Conservation (phyloP, 1,140 invertebrate species). For the Diuraphis noxia region DNA sequence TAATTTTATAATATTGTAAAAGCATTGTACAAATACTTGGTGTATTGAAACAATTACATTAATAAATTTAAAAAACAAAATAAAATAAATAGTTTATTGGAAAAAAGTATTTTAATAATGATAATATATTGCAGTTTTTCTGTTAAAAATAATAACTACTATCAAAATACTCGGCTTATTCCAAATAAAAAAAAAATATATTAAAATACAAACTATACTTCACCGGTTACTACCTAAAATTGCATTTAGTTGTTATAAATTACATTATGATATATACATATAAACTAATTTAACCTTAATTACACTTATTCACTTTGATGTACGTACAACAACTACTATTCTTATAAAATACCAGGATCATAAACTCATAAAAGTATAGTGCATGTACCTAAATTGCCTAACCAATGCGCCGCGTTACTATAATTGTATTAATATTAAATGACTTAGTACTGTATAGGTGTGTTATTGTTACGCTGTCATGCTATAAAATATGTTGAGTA, state of each 20-base stretch:
- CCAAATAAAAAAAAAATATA: too few relatives aligned
- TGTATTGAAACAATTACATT: too few relatives aligned
- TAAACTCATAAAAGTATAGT: background rate
- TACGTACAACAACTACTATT: too few relatives aligned
- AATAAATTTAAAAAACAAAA: too few relatives aligned
- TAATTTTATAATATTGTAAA: too few relatives aligned
- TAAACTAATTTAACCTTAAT: background rate
- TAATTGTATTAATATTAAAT: background rate
- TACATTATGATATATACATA: background rate
- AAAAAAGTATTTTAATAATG: background rate
- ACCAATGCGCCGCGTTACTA: background rate
- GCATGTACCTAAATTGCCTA: conserved; percentile 6
- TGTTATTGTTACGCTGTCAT: too few relatives aligned
- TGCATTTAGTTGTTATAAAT: background rate
- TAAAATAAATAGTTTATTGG: too few relatives aligned
- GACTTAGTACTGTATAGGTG: too few relatives aligned
- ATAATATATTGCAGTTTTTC: background rate
- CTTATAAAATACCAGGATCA: background rate
- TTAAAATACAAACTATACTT: background rate
- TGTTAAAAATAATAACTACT: background rate
- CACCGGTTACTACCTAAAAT: background rate
- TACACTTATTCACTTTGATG: background rate
- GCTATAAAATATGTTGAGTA: background rate
- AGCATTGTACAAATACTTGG: too few relatives aligned
- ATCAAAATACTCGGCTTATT: too few relatives aligned